Conservation (phyloP, 2,888 invertebrate species). For the Pocota personata region DNA sequence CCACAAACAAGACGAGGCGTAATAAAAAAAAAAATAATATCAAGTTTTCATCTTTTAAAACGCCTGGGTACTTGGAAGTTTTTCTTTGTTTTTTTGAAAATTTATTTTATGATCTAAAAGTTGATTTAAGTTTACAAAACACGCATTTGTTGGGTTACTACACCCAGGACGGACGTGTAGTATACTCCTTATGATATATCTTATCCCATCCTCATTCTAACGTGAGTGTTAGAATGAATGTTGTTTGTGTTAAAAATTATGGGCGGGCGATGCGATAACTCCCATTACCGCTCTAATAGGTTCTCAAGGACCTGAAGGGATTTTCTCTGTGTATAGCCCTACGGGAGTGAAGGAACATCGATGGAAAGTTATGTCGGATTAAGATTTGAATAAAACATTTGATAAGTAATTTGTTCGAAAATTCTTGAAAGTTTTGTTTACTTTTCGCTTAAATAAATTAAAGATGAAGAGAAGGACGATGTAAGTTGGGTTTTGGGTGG, state of each 20-base stretch:
- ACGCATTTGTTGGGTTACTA: constrained; percentile 15
- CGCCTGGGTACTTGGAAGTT: not conserved
- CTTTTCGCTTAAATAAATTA: constrained; percentile 21
- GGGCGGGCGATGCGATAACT: constrained; percentile 22
- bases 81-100: not conserved
- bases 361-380: constrained; percentile 37
- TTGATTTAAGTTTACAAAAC: constrained; percentile 38
- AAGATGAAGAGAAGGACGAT: not conserved
- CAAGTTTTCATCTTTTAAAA: not conserved
- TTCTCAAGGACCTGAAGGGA: constrained; percentile 45
- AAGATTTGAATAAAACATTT: constrained; percentile 57
- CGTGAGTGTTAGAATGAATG: constrained; percentile 7
- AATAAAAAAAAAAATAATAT: not conserved
- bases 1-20: not conserved
- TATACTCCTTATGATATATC: constrained; percentile 2
- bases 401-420: constrained; percentile 26
- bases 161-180: constrained; percentile 2
- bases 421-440: constrained; percentile 29
- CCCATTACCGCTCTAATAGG: constrained; percentile 22
- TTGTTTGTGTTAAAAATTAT: constrained; percentile 28
- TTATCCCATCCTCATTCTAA: not conserved
- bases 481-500: not conserved
- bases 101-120: not conserved
- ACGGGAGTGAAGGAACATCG: constrained; percentile 1
- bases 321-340: constrained; percentile 2